Evolutionary conservation across 2,888 invertebrate species (phyloP).

Genomic region (Subacronicta megacephala): DNA sequence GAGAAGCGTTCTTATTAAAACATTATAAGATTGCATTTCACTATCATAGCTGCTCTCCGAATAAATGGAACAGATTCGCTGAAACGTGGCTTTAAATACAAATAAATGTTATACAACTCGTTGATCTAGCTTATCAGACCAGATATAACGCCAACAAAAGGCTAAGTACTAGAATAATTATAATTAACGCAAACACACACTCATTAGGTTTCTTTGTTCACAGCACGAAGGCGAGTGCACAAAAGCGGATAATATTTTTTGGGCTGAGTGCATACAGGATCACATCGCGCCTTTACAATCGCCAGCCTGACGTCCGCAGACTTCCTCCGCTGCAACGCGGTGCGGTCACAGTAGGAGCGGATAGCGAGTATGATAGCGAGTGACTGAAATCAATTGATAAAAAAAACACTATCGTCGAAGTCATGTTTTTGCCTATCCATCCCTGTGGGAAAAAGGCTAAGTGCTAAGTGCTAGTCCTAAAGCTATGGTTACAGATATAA

Average conservation of each 20-base stretch:
- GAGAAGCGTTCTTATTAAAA: no score
- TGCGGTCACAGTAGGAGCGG: conserved; percentile 15
- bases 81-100: no score
- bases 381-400: no score
- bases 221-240: conserved; percentile 46
- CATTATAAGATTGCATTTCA: no score
- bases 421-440: no score
- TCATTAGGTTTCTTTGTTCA: conserved; percentile 54
- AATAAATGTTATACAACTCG: neutral
- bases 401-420: no score
- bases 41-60: no score
- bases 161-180: conserved; percentile 22
- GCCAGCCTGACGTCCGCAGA: conserved; percentile 78
- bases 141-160: conserved; percentile 21
- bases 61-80: no score
- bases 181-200: conserved; percentile 43
- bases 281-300: conserved; percentile 77
- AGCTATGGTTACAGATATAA: no score
- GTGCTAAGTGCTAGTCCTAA: no score
- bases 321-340: conserved; percentile 65
- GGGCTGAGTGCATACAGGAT: conserved; percentile 64
- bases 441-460: no score
- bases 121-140: neutral
- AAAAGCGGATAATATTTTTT: conserved; percentile 62
- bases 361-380: neutral